Base-by-base conservation (phyloP, 2,113 vertebrate species). In the Panthera uncia region DNA sequence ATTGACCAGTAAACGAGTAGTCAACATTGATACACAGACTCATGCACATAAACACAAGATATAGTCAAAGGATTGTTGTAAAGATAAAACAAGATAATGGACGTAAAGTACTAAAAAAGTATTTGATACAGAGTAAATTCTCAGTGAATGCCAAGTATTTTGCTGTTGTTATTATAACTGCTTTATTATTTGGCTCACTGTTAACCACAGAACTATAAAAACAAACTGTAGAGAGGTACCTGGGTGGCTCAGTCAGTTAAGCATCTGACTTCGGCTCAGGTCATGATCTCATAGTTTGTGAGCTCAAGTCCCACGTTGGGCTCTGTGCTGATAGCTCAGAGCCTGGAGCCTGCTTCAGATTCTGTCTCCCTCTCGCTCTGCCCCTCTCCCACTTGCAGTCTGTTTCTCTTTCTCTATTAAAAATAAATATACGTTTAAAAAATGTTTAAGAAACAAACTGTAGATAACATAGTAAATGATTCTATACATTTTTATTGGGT, bases 41-140 rank as follows among this genome's bases (percentile, higher is more conserved):
- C n/a, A 86, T 4, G 66, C 14, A 69, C 11, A 73, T 14, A 89
- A 31, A 82, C 38, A n/a, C 11, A 61, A 4, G 1, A 57, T n/a
- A 68, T 12, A 52, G 7, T 74, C 23, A 55, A 57, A 94, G 48
- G 14, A 16, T 27, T 87, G 4, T 68, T 71, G 33, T 45, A 16
- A 97, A 66, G 14, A 83, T 92, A 69, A 79, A 84, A 87, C 81
- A 83, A 71, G 3, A 66, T 76, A 92, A 83, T 94, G 12, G 16
- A 57, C 74, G 25, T 27, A 48, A 84, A 89, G 41, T 50, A 73
- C 68, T 83, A 55, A 66, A 93, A 89, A 29, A 63, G 18, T n/a
- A 19, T 89, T n/a, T 92, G 33, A 6, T 63, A 71, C 81, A 73
- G 21, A 81, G 25, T 76, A 94, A 94, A 12, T 68, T 87, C 23